Evolutionary conservation across 2,113 vertebrate species (phyloP).

Genomic region (Hippolais icterina): DNA sequence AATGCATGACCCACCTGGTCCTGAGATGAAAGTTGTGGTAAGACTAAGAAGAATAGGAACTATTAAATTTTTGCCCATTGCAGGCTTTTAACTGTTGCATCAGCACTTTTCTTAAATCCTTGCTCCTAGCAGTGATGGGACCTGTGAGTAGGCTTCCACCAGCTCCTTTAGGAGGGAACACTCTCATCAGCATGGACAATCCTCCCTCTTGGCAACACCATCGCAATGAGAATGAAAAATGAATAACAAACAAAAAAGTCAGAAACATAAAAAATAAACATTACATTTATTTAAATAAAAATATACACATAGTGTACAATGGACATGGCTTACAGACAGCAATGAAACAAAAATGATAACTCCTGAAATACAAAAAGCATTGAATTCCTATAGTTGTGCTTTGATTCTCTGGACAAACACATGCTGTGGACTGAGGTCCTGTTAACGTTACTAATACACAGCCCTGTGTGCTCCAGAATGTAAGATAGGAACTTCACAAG

Average conservation of each 20-base stretch:
- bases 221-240: conserved; percentile 54
- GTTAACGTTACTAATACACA: neutral
- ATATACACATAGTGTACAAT: conserved; percentile 79
- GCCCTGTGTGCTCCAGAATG: neutral
- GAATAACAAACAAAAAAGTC: conserved; percentile 51
- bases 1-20: neutral
- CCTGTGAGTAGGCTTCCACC: neutral
- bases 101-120: neutral
- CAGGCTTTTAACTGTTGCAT: neutral
- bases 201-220: neutral
- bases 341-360: conserved; percentile 63
- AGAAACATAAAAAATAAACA: conserved; percentile 80
- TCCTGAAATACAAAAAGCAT: conserved; percentile 12
- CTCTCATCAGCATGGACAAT: neutral
- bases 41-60: neutral
- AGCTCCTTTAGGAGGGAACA: neutral
- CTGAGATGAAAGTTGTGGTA: neutral
- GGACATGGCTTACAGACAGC: conserved; percentile 73
- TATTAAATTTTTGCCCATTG: neutral
- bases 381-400: conserved; percentile 20
- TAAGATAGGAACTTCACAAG: neutral
- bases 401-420: conserved; percentile 1
- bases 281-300: conserved; percentile 84
- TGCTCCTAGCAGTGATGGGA: neutral
- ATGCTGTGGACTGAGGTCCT: neutral